Conservation (phyloP, 1,140 invertebrate species). For the Notospermus geniculatus region DNA sequence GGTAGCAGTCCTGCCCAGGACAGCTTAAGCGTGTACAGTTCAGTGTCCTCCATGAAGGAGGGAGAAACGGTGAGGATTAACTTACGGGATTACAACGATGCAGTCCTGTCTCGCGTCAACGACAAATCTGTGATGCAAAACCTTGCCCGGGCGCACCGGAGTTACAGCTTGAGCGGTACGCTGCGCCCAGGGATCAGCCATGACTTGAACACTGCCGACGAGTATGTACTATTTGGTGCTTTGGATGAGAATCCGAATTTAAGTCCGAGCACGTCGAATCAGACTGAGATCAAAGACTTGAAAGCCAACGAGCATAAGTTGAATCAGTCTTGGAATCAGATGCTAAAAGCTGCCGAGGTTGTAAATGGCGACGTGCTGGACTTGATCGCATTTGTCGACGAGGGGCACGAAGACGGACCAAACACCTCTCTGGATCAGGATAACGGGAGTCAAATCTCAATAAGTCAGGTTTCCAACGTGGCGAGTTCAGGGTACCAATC, state of each 20-base stretch:
- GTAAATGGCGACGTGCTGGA: slow-evolving; percentile 50
- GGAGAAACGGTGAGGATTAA: neutral
- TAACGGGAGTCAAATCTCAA: slow-evolving; percentile 56
- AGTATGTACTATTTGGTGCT: slow-evolving; percentile 53
- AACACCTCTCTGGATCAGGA: slow-evolving; percentile 33
- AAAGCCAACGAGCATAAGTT: slow-evolving; percentile 33
- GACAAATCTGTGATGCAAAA: slow-evolving; percentile 1
- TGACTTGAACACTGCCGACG: slow-evolving; percentile 49
- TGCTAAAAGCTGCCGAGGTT: slow-evolving; percentile 44
- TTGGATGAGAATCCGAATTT: slow-evolving; percentile 68
- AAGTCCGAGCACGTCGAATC: slow-evolving; percentile 20
- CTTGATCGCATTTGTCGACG: slow-evolving; percentile 51
- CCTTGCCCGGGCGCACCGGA: slow-evolving; percentile 3
- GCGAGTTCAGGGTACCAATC: slow-evolving; percentile 88
- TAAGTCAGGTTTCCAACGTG: slow-evolving; percentile 77
- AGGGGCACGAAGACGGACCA: slow-evolving; percentile 31
- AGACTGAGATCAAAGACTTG: slow-evolving; percentile 21
- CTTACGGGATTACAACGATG: slow-evolving; percentile 1
- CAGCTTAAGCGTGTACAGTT: slow-evolving; percentile 25
- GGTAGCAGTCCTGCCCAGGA: slow-evolving; percentile 42
- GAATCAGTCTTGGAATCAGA: slow-evolving; percentile 49
- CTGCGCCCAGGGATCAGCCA: slow-evolving; percentile 20
- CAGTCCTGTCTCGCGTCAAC: neutral
- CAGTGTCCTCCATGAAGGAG: neutral
- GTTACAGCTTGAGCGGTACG: no score